phyloP scores from a whole-genome alignment of 2,113 vertebrate genomes.

The Dromiciops gliroides region DNA sequence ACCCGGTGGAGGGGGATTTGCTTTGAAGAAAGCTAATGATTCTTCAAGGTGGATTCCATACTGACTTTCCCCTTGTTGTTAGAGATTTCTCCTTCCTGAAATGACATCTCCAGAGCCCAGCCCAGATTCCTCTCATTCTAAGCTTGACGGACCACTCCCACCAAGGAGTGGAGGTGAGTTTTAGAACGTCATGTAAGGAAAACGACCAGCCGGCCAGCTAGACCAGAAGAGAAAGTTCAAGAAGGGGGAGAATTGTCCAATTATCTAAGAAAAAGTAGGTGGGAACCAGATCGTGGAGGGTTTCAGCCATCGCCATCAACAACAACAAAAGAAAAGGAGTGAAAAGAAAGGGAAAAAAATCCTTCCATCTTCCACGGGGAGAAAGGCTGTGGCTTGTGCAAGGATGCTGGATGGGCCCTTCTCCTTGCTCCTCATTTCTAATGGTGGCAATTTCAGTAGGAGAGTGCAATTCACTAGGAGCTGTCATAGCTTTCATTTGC shows the following conservation, averaged over 20 bases:
- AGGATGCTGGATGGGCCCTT: conserved; percentile 43
- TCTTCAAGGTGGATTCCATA: not conserved
- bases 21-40: not conserved
- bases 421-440: conserved; percentile 43
- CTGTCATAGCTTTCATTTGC: conserved; percentile 70
- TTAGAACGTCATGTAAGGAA: not conserved
- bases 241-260: not conserved
- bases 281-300: not conserved
- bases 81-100: not conserved
- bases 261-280: not conserved
- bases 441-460: conserved; percentile 48
- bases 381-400: not conserved
- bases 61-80: not conserved
- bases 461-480: conserved; percentile 56
- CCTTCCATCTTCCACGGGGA: not conserved
- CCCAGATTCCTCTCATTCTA: not conserved
- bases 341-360: not conserved
- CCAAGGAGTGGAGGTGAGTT: not conserved
- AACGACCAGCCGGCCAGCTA: not conserved
- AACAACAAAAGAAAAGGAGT: not conserved
- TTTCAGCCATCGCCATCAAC: not conserved
- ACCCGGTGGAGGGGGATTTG: not conserved
- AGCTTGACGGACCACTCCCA: not conserved
- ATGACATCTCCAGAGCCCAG: not conserved
- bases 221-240: not conserved